Base-by-base conservation (phyloP, 2,797 vertebrate species). In the Anolis apletophallus region DNA sequence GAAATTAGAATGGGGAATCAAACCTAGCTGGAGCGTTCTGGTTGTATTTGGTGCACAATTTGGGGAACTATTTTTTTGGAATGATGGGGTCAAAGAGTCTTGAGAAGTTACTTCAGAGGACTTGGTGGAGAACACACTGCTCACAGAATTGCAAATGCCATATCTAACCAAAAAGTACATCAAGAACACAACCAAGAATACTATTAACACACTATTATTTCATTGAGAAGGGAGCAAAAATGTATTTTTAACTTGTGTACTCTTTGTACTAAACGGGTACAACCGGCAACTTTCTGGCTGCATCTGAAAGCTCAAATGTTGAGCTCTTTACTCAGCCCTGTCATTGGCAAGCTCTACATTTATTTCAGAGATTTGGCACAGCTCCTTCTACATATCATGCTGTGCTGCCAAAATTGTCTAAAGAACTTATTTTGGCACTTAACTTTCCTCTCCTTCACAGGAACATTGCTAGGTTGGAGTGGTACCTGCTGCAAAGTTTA, bases 401-500 rank as follows among this genome's bases (percentile, higher is more conserved):
- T 52, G 74, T 76, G 71, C 36, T 55, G 81, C 68, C 67, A 87
- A 86, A 87, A 82, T 73, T 80, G 3, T 14, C 64, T 77, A 84
- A 85, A 57, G 82, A 83, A 87, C 71, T 69, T 89, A 87, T 88
- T 83, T 89, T 21, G 40, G 69, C 40, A 83, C 54, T 69, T 68
- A 87, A 54, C 86, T 92, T 84, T 80, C 84, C 83, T 88, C 91
- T 92, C 84, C 84, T 91, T 89, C 89, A 91, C 0, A 61, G 86
- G 84, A 93, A 85, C 74, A 82, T 80, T 88, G 85, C 16, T 91
- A 87, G 89, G 77, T 77, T 84, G 68, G 90, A 93, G 86, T 90
- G 90, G 81, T 21, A 71, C 23, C 57, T 59, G n/a, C 23, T 64
- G 46, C 55, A 83, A 79, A 83, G 52, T 17, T 13, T 67, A 36